Percentiles rank a stretch among this genome's conserved stretches.
These are phyloP conservation scores for Zhuqinia jingwanae DNA, from an alignment of 2,888 invertebrate genomes.

Conservation along the genomic window DNA sequence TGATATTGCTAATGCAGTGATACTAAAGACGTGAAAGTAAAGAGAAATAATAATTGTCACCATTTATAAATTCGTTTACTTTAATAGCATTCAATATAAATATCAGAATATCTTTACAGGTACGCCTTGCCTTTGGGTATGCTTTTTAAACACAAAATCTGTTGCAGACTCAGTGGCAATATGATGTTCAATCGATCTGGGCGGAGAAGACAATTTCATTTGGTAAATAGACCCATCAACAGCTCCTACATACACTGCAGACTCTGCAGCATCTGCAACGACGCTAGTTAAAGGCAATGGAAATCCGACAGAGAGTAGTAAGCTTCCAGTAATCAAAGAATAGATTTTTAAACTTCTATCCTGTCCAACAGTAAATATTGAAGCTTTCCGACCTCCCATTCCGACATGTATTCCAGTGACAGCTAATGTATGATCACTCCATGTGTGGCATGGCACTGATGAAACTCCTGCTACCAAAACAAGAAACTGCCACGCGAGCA, in stretches of 20 bases:
- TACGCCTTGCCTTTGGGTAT: constrained; percentile 83
- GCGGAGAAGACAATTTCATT: constrained; percentile 86
- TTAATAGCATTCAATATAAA: too few relatives aligned
- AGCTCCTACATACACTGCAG: constrained; percentile 88
- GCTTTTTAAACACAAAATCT: constrained; percentile 85
- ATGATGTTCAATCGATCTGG: constrained; percentile 86
- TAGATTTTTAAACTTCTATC: constrained; percentile 93
- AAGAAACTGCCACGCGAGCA: constrained; percentile 89
- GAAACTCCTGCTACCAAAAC: constrained; percentile 82
- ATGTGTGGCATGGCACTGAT: constrained; percentile 85
- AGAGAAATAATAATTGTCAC: too few relatives aligned
- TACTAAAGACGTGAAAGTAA: constrained; percentile 80
- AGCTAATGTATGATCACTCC: constrained; percentile 90
- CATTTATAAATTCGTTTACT: too few relatives aligned
- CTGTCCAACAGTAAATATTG: constrained; percentile 88
- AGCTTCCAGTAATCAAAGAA: constrained; percentile 86
- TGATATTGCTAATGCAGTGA: constrained; percentile 88
- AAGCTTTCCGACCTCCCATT: constrained; percentile 86
- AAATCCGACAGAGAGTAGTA: constrained; percentile 89
- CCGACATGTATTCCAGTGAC: constrained; percentile 90
- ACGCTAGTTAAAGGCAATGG: constrained; percentile 87
- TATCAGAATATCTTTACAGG: too few relatives aligned
- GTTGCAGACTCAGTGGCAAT: constrained; percentile 83
- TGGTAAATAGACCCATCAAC: constrained; percentile 87
- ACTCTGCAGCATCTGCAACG: constrained; percentile 86